Conservation (phyloP, 2,113 vertebrate genomes). For the Castor canadensis region DNA sequence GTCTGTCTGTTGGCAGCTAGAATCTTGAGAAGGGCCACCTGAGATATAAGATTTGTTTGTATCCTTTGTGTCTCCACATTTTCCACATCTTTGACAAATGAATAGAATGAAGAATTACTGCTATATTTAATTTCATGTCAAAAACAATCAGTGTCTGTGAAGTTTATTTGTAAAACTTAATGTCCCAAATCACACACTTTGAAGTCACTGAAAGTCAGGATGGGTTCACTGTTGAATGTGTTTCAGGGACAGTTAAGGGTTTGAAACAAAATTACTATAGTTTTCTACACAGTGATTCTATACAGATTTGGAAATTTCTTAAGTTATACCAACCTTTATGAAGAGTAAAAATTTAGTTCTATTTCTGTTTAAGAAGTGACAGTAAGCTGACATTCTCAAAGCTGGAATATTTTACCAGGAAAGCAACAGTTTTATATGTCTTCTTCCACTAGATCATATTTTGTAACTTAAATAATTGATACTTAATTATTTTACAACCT, state of each 20-base stretch:
- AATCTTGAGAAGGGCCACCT: slow-evolving; percentile 62
- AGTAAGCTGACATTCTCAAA: neutral
- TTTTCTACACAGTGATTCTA: neutral
- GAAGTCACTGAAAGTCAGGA: neutral
- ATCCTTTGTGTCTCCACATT: neutral
- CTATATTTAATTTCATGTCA: slow-evolving; percentile 31
- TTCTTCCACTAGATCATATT: neutral
- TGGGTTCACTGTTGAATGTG: neutral
- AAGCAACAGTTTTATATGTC: neutral
- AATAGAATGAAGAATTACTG: slow-evolving; percentile 27
- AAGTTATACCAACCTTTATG: neutral
- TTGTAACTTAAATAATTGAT: neutral
- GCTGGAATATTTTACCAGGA: neutral
- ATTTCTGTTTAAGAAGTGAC: neutral
- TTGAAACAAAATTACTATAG: neutral
- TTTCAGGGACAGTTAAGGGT: neutral
- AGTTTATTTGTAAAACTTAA: neutral
- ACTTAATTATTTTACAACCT: neutral
- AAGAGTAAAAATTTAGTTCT: neutral
- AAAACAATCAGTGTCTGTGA: neutral
- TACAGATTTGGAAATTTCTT: neutral
- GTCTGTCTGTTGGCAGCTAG: slow-evolving; percentile 50
- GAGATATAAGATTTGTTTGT: neutral
- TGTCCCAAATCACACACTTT: neutral
- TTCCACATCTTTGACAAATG: neutral